phyloP scores from a whole-genome alignment of 2,113 vertebrate genomes.

The Dinomys branickii region DNA sequence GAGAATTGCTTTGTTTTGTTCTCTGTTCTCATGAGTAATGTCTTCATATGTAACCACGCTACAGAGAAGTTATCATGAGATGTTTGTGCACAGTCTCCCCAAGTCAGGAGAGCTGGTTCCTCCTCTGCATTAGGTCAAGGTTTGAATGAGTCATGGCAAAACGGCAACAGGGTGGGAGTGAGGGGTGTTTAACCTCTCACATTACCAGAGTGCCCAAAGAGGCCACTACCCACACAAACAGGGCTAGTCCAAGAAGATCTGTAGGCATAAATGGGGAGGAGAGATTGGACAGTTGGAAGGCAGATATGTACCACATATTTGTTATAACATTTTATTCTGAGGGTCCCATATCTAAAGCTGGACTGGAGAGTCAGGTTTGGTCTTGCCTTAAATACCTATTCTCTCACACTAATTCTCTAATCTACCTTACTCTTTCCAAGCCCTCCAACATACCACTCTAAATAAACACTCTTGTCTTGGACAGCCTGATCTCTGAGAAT shows the following conservation, averaged over 20 bases:
- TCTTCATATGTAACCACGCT: background rate
- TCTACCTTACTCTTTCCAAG: background rate
- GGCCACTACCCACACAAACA: background rate
- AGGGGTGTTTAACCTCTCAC: background rate
- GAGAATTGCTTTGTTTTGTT: background rate
- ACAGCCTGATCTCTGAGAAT: background rate
- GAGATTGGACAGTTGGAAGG: background rate
- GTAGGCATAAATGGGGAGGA: too few relatives aligned
- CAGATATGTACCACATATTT: background rate
- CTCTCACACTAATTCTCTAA: background rate
- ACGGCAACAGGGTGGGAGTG: background rate
- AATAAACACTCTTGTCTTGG: background rate
- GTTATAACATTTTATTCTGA: background rate
- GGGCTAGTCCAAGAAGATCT: background rate
- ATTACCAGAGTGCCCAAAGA: background rate
- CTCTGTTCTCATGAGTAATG: too few relatives aligned
- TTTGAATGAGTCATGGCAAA: background rate
- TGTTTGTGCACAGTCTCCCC: background rate
- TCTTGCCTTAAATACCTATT: background rate
- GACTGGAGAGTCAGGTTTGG: background rate
- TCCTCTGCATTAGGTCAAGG: background rate
- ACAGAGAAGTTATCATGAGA: background rate
- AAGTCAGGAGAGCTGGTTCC: background rate
- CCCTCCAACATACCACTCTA: background rate
- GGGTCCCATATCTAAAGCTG: background rate